Percentiles rank a stretch among this genome's conserved stretches.
phyloP scores from a whole-genome alignment of 2,113 vertebrate species.

The Mystacornis crossleyi region DNA sequence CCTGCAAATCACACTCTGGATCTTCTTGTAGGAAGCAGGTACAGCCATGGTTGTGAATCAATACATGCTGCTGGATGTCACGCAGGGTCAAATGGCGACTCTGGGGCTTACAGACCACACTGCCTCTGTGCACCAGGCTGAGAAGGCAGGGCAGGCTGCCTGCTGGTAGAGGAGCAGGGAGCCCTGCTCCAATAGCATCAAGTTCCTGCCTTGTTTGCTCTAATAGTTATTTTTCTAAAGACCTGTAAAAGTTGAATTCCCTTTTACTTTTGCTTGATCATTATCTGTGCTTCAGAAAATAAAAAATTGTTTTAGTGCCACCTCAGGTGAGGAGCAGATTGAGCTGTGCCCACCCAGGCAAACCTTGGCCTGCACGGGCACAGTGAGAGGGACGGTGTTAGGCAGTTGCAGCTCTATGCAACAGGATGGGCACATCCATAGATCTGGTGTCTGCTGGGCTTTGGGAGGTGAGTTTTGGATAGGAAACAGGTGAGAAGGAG shows the following conservation, averaged over 20 bases:
- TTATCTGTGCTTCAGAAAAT: neutral
- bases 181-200: neutral
- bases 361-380: rapidly evolving
- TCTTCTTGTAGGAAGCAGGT: neutral
- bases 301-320: neutral
- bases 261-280: neutral
- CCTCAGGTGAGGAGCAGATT: neutral
- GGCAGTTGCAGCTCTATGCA: neutral
- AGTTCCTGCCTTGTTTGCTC: neutral
- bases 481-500: neutral
- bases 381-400: rapidly evolving
- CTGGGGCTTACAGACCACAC: neutral
- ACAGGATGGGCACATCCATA: neutral
- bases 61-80: neutral
- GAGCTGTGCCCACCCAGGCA: neutral
- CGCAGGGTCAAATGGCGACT: rapidly evolving
- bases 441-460: neutral
- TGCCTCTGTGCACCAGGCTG: neutral
- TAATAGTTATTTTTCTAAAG: neutral
- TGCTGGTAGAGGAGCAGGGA: neutral
- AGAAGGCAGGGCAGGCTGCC: neutral
- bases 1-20: neutral
- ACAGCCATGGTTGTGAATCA: neutral
- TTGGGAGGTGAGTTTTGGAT: neutral
- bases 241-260: neutral